Evolutionary conservation across 2,797 vertebrate species (phyloP), one percentile per base, ranked within the genome.

Genomic region (Argentina silus): DNA sequence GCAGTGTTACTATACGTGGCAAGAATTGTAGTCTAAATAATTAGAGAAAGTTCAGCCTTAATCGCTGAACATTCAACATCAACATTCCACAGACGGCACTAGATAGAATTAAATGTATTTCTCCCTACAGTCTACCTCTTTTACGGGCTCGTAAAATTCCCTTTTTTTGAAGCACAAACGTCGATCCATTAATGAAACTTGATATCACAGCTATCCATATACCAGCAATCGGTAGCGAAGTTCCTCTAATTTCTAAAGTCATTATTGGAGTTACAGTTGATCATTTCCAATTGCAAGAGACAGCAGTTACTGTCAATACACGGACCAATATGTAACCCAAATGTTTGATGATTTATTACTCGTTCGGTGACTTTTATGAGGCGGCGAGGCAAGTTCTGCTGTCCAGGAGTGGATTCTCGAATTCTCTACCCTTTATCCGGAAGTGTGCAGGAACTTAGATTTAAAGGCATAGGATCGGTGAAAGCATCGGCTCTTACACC

Each of bases 81-180:
- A 6, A 14, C 11, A 43, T 43, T 42, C 10, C 12, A 50, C 47
- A 36, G 12, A 51, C 15, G 12, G 23, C 17, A 23, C 44, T 65
- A 47, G 1, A 47, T 19, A 36, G 6, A 42, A 14, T 7, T 14
- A 0, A 43, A 56, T 21, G 10, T 15, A 66, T 12, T 14, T 11
- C 0, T 60, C 5, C 50, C 44, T 47, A 7, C 27, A 3, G 69
- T 51, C 17, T 95, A 96, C 97, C 97, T 96, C 91, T 88, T 64
- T 90, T 89, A 19, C 94, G 95, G 56, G 96, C 95, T 68, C 96
- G 94, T 70, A 97, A 88, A 81, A 98, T 98, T 47, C 97, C 97
- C 71, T 97, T 98, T 86, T 96, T 98, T 83, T 98, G 97, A 50
- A 99, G 93, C 74, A 97, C 96, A 88, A 97, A 99, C 14, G 97